These are phyloP conservation scores for Drepana arcuata DNA, from an alignment of 1,140 invertebrate genomes.

Conservation along the genomic window DNA sequence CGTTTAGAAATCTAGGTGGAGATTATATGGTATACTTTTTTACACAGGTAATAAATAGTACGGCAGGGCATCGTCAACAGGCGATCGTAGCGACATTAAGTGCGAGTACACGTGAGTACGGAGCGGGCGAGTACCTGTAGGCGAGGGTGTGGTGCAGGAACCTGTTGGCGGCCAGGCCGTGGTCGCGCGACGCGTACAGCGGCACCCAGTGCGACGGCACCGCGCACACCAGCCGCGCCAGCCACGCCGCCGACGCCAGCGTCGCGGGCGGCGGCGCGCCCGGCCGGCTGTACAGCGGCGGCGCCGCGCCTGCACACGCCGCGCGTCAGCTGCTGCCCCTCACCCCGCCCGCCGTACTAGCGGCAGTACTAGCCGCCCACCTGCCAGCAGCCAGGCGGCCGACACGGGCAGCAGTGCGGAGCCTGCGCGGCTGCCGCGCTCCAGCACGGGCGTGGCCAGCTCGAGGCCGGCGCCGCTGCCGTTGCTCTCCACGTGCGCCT, in stretches of 20 bases:
- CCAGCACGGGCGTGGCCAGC: slow-evolving; percentile 82
- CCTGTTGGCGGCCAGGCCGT: slow-evolving; percentile 89
- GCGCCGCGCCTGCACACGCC: slow-evolving; percentile 81
- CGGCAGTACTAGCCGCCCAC: too few relatives aligned
- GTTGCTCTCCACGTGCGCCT: slow-evolving; percentile 59
- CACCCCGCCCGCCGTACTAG: too few relatives aligned
- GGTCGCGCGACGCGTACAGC: slow-evolving; percentile 86
- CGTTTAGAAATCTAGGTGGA: too few relatives aligned
- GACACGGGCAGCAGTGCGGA: slow-evolving; percentile 76
- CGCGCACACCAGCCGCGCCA: slow-evolving; percentile 76
- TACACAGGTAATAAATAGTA: too few relatives aligned
- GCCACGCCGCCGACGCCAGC: slow-evolving; percentile 73
- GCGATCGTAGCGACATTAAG: too few relatives aligned
- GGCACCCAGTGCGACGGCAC: slow-evolving; percentile 86
- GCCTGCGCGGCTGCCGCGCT: slow-evolving; percentile 47
- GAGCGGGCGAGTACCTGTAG: slow-evolving; percentile 77
- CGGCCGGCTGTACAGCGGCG: slow-evolving; percentile 79
- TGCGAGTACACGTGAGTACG: too few relatives aligned
- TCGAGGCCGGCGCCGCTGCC: slow-evolving; percentile 74
- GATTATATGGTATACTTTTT: too few relatives aligned
- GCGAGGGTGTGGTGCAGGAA: slow-evolving; percentile 90
- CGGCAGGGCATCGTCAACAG: too few relatives aligned
- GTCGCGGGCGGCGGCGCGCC: slow-evolving; percentile 14
- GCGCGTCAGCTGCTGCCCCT: too few relatives aligned
- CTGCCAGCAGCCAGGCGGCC: slow-evolving; percentile 85